A percentile compares a stretch with the other conserved stretches of the same genome.
phyloP scores from a whole-genome alignment of 2,797 vertebrate species.

The Lagocephalus sceleratus region DNA sequence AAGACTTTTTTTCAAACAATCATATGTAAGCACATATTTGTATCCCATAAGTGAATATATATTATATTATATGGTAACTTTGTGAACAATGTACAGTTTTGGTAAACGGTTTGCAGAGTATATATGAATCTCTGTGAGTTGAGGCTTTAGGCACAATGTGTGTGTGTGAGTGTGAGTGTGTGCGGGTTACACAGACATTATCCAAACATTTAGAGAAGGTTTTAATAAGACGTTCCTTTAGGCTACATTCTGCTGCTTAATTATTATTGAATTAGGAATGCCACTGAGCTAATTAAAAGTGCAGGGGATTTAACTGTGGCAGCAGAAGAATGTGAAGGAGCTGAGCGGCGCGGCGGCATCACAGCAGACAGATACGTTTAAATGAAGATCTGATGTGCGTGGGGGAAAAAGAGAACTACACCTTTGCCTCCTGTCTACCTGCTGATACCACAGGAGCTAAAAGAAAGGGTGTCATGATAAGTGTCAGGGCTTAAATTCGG shows the following conservation, averaged over 20 bases:
- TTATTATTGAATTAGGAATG: conserved; percentile 72
- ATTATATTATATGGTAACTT: conserved; percentile 16
- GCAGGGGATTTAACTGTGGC: conserved; percentile 52
- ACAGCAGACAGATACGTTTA: not conserved
- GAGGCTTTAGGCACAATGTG: too few relatives aligned
- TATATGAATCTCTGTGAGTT: too few relatives aligned
- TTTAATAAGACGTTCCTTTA: conserved; percentile 62
- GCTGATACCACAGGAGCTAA: not conserved
- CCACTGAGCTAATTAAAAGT: conserved; percentile 66
- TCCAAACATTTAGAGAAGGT: conserved; percentile 59
- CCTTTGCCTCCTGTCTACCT: not conserved
- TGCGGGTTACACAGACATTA: conserved; percentile 42
- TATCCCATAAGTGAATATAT: too few relatives aligned
- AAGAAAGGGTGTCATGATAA: not conserved
- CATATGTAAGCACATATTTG: too few relatives aligned
- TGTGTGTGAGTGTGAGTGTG: conserved; percentile 28
- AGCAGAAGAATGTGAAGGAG: conserved; percentile 26
- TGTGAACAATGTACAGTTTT: too few relatives aligned
- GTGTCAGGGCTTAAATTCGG: conserved; percentile 1
- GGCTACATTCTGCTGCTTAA: conserved; percentile 63
- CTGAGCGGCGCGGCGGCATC: conserved; percentile 2
- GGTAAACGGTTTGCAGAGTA: too few relatives aligned
- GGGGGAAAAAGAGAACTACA: not conserved
- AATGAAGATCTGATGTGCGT: not conserved
- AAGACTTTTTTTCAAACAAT: too few relatives aligned